Evolutionary conservation across 2,888 invertebrate species (phyloP), one percentile per base, ranked within the genome.

Genomic region (Dryobotodes eremita): DNA sequence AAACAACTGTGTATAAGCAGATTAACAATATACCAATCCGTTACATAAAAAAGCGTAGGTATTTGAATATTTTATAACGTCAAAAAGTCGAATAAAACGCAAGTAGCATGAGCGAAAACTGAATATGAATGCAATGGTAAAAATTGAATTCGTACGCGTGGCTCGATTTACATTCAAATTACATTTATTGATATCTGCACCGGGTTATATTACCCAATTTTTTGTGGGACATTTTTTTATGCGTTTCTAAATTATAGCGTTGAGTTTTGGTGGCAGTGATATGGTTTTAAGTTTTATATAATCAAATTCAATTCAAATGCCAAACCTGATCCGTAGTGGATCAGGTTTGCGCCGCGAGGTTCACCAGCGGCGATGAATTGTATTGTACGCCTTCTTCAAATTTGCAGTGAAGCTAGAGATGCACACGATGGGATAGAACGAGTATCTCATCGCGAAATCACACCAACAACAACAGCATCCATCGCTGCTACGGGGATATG

Each of bases 111-210:
- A 62, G 59, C 77, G 71, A 66, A 72, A 77, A 77, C 80, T 82
- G 82, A 82, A 89, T 88, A 77, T 78, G 76, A 85, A 83, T 84
- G 71, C 77, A 76, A 79, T 79, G 65, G 73, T 71, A 79, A 62
- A 70, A 83, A 87, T 87, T 86, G 75, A 89, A 84, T 87, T 75
- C 70, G 75, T 75, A 61, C 75, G 75, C 79, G 83, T 76, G 77
- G n/a, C 75, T 53, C 73, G 66, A 89, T 88, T 87, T 87, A 84
- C 84, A 87, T 88, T 70, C 66, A 79, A 87, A 88, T 88, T 78
- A 79, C 77, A 74, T 70, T 85, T 85, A 82, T 85, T 79, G 85
- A 86, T 85, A 85, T 77, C 66, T 64, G 74, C 53, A 76, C 71
- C 65, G 36, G 75, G 53, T 57, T 36, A 62, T 74, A 68, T 61